Evolutionary conservation across 1,140 invertebrate genomes (phyloP), one percentile per base, ranked within the genome.

Genomic region (Mamestra configurata): DNA sequence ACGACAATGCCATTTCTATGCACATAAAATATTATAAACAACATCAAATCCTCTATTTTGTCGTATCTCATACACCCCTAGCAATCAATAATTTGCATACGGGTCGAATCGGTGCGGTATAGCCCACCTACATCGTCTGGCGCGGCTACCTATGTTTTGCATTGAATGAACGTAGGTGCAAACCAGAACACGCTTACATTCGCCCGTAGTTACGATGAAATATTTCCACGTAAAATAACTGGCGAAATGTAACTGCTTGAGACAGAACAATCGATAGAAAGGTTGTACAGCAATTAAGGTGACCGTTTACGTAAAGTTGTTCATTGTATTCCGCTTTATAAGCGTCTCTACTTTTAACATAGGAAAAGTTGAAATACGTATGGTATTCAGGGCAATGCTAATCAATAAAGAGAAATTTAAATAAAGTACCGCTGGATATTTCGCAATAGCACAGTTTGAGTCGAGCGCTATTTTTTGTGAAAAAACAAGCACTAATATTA

Each of bases 341-440:
- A 11, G 40, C 10, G 10, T 11, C 2, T 43, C 5, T 43, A 2
- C 40, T 43, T 13, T 43, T 55, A 24, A 55, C 24, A 24, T 24
- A 18, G 2, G 5, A 24, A 55, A 24, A 24, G 10, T 24, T 11
- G 20, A 55, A 8, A 55, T 55, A 55, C 8, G 20, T 11, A 18
- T n/a, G 53, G 53, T 55, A 55, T 55, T 55, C 10, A 55, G 22
- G 53, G 24, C 20, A 55, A 43, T 43, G 53, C 53, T 55, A 55
- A 24, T 55, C 53, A 55, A 55, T 55, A 55, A 55, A 55, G 20
- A 55, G 10, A 24, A 24, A 55, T 55, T 55, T 55, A 66, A 66
- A 66, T 66, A 66, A 64, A 64, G 15, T 61, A 35, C 8, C 31
- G 59, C 6, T 53, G n/a, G 8, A 13, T 31, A 31, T 31, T 5